Conservation (phyloP, 53 echinoderm and acorn worm species). For the Holothuria scabra region DNA sequence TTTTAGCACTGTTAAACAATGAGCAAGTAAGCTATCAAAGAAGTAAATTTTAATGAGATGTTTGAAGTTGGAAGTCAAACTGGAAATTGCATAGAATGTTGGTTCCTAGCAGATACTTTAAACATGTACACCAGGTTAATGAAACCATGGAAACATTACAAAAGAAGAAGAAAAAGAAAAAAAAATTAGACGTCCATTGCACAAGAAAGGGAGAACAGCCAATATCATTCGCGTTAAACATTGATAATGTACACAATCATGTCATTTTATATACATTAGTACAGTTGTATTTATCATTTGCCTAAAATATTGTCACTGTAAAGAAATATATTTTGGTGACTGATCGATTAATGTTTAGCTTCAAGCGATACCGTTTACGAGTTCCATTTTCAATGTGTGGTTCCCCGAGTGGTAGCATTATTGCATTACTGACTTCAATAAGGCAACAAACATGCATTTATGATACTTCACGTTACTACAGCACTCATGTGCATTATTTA, state of each 20-base stretch:
- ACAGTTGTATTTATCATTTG: neutral
- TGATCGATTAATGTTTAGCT: too few species aligned
- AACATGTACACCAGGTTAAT: neutral
- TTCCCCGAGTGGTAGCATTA: slow-evolving; percentile 1
- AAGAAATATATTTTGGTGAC: too few species aligned
- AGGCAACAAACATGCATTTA: neutral
- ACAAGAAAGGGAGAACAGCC: neutral
- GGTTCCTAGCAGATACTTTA: neutral
- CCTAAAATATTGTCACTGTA: too few species aligned
- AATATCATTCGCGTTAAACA: neutral
- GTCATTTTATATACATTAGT: slow-evolving; percentile 30
- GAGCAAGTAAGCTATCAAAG: too few species aligned
- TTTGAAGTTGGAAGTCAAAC: slow-evolving; percentile 17
- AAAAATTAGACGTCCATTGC: slow-evolving; percentile 10
- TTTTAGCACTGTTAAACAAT: too few species aligned
- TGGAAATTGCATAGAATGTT: slow-evolving; percentile 34
- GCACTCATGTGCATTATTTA: neutral
- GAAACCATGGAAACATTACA: neutral
- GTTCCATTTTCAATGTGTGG: too few species aligned
- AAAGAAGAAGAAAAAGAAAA: neutral
- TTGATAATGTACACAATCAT: neutral
- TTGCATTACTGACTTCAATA: slow-evolving; percentile 26
- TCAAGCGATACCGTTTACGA: too few species aligned
- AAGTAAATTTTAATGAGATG: too few species aligned
- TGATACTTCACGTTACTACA: too few species aligned